Base-by-base conservation (phyloP, 2,888 invertebrate species). In the Chironomus riparius region DNA sequence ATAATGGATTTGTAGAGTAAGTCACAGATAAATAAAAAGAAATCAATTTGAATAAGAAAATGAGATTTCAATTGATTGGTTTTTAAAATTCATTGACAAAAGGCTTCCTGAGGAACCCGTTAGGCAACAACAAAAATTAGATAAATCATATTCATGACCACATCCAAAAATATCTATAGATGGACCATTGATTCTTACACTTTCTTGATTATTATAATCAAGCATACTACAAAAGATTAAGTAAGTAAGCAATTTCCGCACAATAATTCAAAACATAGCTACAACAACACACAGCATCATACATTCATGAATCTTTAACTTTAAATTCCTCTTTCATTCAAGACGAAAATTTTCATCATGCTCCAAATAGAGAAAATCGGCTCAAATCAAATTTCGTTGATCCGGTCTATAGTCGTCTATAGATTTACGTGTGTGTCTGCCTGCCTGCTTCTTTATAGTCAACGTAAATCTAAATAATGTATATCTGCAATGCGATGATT, bases 401-500 rank as follows among this genome's bases (percentile, higher is more conserved):
- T 56, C 18, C 56, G 18, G 18, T 56, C 56, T 56, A 15, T 18
- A 7, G 18, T 56, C 56, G n/a, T 15, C 56, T 15, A 6, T 15
- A 56, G 18, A 56, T 56, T 56, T 56, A 56, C 56, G 56, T 56
- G 38, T 18, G 18, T 7, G 56, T 56, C 50, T 50, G 15, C 50
- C n/a, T 38, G 38, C 38, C 38, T 38, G 38, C 38, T 38, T 38
- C 38, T 50, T 15, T n/a, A 50, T 15, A 15, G 56, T 56, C 56
- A 18, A 56, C 56, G 18, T 56, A 56, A 18, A 18, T 56, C 50
- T 50, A 5, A 56, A 18, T 15, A 56, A 18, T 18, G 56, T 18
- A 18, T 56, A 56, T 56, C 56, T 56, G 56, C 56, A 56, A 56
- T 28, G 22, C 56, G 71, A 56, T 71, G 71, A 71, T 71, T 71